Base-by-base conservation (phyloP, 1,140 invertebrate genomes). In the Danaus plexippus region DNA sequence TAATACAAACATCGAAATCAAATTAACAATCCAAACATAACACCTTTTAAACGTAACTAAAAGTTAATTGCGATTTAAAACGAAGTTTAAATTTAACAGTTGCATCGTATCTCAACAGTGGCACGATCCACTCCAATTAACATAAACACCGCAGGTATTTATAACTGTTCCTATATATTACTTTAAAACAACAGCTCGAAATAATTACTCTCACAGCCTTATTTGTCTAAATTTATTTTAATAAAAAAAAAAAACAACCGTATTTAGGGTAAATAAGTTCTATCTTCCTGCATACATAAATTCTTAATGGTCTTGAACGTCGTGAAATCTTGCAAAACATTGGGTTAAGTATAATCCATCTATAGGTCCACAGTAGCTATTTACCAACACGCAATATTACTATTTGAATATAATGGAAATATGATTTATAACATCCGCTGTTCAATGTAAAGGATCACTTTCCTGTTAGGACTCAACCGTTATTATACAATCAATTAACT, bases 121-220 rank as follows among this genome's bases (percentile, higher is more conserved):
- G 81, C 79, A 75, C 74, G 66, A 64, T 67, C 66, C 69, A 73
- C 65, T 73, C 76, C 79, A 81, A 85, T 85, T 85, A 82, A 79
- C 80, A 84, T 84, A 84, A 84, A 81, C 77, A 81, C 69, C 67
- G 72, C 60, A 64, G 61, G 71, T 76, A 75, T 77, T 76, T 77
- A 78, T 78, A 75, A 57, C 67, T 69, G 64, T 65, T 43, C 47
- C 54, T 72, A 72, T 75, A 73, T 66, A 69, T 73, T 69, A 69
- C 65, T 71, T 62, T 61, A 10, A 66, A 64, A 59, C 61, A 69
- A 69, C 69, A 49, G 57, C 65, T 67, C 66, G 56, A 72, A 76
- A 67, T 77, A 73, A 80, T 80, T 76, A 77, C 76, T 80, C 70
- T 69, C 66, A 59, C 59, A 58, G 46, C 53, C 65, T 70, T 68